Evolutionary conservation across 1,140 invertebrate genomes (phyloP).

Genomic region (Brachionus sp.): DNA sequence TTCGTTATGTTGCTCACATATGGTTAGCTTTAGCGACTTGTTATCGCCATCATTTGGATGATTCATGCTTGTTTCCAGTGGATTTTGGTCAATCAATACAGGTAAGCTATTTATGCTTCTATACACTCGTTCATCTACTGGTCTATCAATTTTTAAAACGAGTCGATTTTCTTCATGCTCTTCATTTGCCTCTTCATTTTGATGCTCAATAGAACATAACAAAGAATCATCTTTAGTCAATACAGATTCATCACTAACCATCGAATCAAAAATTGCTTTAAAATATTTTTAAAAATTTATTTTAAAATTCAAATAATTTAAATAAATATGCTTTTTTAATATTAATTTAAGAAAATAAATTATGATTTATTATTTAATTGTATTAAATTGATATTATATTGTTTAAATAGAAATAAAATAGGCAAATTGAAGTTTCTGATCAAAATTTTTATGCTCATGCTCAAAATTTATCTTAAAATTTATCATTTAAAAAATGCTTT

Average conservation of each 20-base stretch:
- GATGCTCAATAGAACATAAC: neutral
- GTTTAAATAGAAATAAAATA: too few species aligned
- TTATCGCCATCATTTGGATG: neutral
- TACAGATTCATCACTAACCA: neutral
- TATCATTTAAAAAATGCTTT: too few species aligned
- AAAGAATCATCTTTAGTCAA: neutral
- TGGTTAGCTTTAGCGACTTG: neutral
- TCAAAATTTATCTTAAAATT: too few species aligned
- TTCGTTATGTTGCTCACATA: conserved; percentile 30
- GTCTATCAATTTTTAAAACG: neutral
- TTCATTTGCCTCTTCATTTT: neutral
- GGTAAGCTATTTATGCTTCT: neutral
- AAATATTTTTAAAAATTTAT: neutral
- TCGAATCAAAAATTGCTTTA: neutral
- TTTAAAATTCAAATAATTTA: neutral
- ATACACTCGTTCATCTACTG: neutral
- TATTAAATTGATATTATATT: too few species aligned
- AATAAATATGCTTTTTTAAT: too few species aligned
- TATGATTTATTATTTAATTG: too few species aligned
- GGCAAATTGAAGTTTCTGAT: too few species aligned
- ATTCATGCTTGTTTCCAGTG: neutral
- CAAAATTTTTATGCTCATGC: too few species aligned
- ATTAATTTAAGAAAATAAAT: too few species aligned
- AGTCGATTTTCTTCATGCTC: neutral
- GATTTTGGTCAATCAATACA: neutral